Evolutionary conservation across 2,797 vertebrate genomes (phyloP).

Genomic region (Vespertilio murinus): DNA sequence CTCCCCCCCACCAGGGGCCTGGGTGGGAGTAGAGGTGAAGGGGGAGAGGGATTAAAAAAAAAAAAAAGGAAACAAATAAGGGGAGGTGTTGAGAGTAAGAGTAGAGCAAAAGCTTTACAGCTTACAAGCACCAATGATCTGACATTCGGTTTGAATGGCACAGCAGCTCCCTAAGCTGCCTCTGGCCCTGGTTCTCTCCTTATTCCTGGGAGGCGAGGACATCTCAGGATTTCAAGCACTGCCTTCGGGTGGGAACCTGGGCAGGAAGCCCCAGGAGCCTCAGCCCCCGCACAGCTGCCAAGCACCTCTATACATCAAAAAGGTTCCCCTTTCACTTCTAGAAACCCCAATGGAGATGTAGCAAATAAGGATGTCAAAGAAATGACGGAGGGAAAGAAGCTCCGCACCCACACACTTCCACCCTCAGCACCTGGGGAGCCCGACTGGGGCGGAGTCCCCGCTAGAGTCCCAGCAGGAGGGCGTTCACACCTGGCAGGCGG

Average conservation of each 20-base stretch:
- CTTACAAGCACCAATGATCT: not conserved
- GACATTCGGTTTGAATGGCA: not conserved
- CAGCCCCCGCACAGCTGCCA: not conserved
- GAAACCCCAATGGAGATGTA: not conserved
- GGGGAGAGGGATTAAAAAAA: fast-evolving
- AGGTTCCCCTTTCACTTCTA: constrained; percentile 84
- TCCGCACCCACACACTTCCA: not conserved
- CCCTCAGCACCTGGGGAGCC: not conserved
- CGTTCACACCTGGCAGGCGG: constrained; percentile 69
- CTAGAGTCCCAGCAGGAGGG: not conserved
- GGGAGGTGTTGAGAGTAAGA: not conserved
- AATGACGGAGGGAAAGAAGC: not conserved
- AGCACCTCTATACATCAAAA: constrained; percentile 58
- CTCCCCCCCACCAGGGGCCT: constrained; percentile 74
- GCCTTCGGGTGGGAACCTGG: not conserved
- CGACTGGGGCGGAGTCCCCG: not conserved
- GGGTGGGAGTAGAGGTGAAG: not conserved
- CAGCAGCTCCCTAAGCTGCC: not conserved
- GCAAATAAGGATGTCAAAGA: not conserved
- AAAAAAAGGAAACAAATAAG: not conserved
- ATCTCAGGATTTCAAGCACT: not conserved
- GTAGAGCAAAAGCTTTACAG: not conserved
- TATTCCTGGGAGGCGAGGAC: not conserved
- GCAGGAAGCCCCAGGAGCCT: not conserved
- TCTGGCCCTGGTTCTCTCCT: not conserved